Evolutionary conservation across 1,140 invertebrate species (phyloP).

Genomic region (Octopus sinensis): DNA sequence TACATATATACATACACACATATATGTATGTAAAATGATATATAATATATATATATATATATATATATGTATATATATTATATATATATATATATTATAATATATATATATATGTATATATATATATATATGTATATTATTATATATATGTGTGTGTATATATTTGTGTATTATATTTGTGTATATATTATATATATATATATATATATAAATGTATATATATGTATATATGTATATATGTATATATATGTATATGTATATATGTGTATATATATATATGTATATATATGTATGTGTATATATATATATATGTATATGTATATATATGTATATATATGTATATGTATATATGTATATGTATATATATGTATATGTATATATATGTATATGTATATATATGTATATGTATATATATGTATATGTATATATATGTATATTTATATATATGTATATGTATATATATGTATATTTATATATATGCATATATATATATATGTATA

Average conservation of each 20-base stretch:
- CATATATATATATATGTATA: not conserved
- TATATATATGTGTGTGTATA: no score
- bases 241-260: not conserved
- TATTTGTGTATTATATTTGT: no score
- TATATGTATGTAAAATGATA: no score
- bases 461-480: not conserved
- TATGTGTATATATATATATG: not conserved
- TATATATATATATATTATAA: no score
- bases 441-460: not conserved
- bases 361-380: not conserved
- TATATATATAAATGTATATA: not conserved
- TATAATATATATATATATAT: no score
- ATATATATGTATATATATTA: no score
- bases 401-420: not conserved
- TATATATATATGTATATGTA: not conserved
- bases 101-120: not conserved
- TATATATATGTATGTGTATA: not conserved
- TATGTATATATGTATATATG: not conserved
- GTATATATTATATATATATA: not conserved
- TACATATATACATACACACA: not conserved
- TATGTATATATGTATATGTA: not conserved
- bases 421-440: not conserved
- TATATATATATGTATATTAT: not conserved
- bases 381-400: not conserved
- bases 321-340: not conserved